phyloP scores from a whole-genome alignment of 2,797 vertebrate species.

The Lutjanus campechanus region DNA sequence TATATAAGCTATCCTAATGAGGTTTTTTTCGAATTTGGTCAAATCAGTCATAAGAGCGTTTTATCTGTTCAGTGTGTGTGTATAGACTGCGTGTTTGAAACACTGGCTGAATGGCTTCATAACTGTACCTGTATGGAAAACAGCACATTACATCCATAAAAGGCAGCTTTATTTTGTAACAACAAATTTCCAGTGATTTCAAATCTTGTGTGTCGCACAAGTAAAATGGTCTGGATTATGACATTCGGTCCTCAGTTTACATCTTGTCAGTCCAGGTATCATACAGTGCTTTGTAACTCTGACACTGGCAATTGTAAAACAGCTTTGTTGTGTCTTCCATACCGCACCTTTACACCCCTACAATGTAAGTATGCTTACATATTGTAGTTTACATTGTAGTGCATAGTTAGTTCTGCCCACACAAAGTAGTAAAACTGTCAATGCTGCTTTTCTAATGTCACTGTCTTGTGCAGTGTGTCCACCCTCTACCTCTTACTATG shows the following conservation, averaged over 20 bases:
- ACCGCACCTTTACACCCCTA: conserved; percentile 16
- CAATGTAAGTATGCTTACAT: conserved; percentile 36
- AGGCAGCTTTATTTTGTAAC: not conserved
- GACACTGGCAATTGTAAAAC: not conserved
- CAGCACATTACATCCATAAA: not conserved
- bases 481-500: conserved; percentile 6
- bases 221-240: not conserved
- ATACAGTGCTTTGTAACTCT: not conserved
- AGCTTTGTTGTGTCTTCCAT: conserved; percentile 2
- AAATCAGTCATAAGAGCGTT: not conserved
- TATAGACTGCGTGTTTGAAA: not conserved
- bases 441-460: not conserved
- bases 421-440: not conserved
- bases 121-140: not conserved
- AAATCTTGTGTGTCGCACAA: not conserved
- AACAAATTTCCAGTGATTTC: not conserved
- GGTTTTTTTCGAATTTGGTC: not conserved
- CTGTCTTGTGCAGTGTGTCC: not conserved
- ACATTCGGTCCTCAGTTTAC: not conserved
- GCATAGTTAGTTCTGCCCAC: not conserved
- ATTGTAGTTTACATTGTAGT: not conserved
- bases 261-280: not conserved
- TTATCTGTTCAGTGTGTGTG: not conserved
- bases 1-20: not conserved
- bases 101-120: not conserved